phyloP scores from a whole-genome alignment of 2,113 vertebrate species.

The Ondatra zibethicus region DNA sequence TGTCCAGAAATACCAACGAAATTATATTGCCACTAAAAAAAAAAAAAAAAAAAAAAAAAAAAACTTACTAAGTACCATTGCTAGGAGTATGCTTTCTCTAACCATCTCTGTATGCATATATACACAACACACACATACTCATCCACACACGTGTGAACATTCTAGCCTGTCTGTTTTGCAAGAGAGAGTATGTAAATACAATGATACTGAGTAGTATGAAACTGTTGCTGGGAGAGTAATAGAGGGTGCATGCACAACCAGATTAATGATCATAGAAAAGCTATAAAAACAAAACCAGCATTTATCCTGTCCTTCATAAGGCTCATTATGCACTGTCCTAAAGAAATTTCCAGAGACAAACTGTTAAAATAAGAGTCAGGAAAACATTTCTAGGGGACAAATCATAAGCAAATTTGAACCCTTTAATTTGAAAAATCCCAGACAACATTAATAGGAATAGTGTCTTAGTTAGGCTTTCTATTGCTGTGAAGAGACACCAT shows the following conservation, averaged over 20 bases:
- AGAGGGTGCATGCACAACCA: background rate
- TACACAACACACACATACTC: background rate
- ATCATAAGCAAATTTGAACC: background rate
- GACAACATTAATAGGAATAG: background rate
- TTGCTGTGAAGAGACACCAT: background rate
- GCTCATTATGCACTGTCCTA: background rate
- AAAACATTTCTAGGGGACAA: background rate
- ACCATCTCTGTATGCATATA: background rate
- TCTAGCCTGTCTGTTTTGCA: background rate
- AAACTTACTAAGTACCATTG: background rate
- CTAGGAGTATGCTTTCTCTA: background rate
- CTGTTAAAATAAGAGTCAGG: slow-evolving; percentile 8
- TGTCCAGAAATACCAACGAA: slow-evolving; percentile 26
- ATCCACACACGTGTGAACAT: background rate
- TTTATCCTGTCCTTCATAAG: background rate
- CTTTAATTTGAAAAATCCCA: slow-evolving; percentile 8
- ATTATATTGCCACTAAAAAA: background rate
- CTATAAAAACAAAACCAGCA: background rate
- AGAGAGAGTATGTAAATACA: background rate
- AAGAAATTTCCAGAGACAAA: background rate
- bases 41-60: background rate
- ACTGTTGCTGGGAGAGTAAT: background rate
- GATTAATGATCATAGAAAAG: background rate
- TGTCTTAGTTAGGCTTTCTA: background rate
- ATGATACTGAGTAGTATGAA: background rate